Base-by-base conservation (phyloP, 1,140 invertebrate genomes). In the Parasteatoda tepidariorum region DNA sequence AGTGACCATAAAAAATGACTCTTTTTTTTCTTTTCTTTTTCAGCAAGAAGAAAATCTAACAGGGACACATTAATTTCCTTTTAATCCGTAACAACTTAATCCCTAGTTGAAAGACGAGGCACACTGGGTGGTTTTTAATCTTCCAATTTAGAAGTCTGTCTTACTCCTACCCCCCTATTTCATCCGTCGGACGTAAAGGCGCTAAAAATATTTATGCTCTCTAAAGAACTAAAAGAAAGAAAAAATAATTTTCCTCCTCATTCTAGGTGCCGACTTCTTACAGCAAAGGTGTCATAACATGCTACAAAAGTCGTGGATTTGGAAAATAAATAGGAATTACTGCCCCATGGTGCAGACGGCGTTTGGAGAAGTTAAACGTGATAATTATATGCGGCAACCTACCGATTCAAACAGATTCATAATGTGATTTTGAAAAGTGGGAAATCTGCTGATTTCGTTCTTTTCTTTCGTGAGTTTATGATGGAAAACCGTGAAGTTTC, bases 261-360 rank as follows among this genome's bases (percentile, higher is more conserved):
- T 2, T n/a, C 26, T 7, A 26, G 68, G n/a, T n/a, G 33, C 55
- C 7, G 31, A 34, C 22, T n/a, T 26, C n/a, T 34, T 28, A 33
- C 18, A 7, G 24, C 7, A 22, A 59, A 62, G 73, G 73, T 75
- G 73, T 75, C 73, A 75, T 62, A 75, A 75, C 73, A 75, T 62
- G 73, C 55, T 13, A 75, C 73, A 57, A 75, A n/a, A 75, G 73
- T 62, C 22, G 73, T 41, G 55, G 73, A 62, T 75, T 62, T 75
- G 11, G 57, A 13, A 54, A 30, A 75, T 75, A 75, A 75, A 75
- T 75, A 11, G 33, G 59, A 54, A 75, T 75, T 75, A 73, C 18
- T 3, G 22, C 9, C 30, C 33, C 33, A 33, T n/a, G 28, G 9
- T 18, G 9, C 38, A 48, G 38, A 13, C 38, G 38, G 38, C 18